Conservation (phyloP, 2,113 vertebrate genomes). For the Zosterops japonicus region DNA sequence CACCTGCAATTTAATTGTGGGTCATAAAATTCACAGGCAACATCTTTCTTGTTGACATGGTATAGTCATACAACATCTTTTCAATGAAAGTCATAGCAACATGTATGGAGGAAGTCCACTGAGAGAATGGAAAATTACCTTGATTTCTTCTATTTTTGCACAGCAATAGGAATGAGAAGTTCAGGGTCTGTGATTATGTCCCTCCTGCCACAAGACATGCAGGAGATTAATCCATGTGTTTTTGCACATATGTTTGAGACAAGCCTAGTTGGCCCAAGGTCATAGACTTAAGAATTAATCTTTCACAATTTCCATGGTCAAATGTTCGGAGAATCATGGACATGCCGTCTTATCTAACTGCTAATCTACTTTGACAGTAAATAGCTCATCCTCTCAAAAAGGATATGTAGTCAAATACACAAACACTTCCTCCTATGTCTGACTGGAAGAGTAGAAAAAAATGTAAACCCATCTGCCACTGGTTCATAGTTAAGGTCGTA, state of each 20-base stretch:
- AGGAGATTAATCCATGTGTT: not conserved
- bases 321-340: not conserved
- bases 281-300: not conserved
- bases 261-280: not conserved
- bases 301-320: not conserved
- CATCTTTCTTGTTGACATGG: not conserved
- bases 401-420: not conserved
- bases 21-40: not conserved
- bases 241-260: not conserved
- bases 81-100: not conserved
- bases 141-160: not conserved
- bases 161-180: not conserved
- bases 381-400: not conserved
- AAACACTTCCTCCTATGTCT: not conserved
- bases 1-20: not conserved
- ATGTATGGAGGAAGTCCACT: not conserved
- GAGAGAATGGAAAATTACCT: not conserved
- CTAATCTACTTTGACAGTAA: not conserved
- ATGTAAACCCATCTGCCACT: not conserved
- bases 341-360: not conserved
- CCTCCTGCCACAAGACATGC: not conserved
- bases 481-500: not conserved
- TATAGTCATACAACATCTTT: not conserved
- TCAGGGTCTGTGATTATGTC: not conserved
- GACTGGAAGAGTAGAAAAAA: not conserved